Evolutionary conservation across 2,888 invertebrate species (phyloP).

Genomic region (Papilio protenor): DNA sequence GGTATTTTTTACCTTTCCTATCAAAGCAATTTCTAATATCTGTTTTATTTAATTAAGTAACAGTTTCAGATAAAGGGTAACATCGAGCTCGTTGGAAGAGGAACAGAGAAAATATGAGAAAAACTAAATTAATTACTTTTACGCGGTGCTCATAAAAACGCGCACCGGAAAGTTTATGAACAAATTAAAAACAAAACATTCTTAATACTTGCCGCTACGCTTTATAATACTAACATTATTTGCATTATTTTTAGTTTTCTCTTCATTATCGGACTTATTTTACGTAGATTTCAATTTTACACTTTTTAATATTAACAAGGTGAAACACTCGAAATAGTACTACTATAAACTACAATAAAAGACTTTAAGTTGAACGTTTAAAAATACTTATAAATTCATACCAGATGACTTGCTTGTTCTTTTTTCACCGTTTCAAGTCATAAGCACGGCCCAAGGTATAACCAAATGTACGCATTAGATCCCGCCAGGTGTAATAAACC

Average conservation of each 20-base stretch:
- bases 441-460: background rate
- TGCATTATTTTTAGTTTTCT: background rate
- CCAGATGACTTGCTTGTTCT: too few species aligned
- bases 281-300: too few species aligned
- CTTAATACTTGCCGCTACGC: background rate
- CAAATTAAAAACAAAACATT: constrained; percentile 19
- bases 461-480: background rate
- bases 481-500: background rate
- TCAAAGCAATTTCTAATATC: background rate
- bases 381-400: too few species aligned
- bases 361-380: too few species aligned
- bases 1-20: background rate
- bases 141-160: constrained; percentile 4
- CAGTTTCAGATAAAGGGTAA: constrained; percentile 15
- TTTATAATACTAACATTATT: background rate
- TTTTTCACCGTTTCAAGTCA: background rate
- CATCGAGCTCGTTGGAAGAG: background rate
- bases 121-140: constrained; percentile 16
- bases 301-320: too few species aligned
- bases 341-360: too few species aligned
- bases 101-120: background rate
- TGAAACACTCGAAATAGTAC: too few species aligned
- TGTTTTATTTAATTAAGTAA: background rate
- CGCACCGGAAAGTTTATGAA: constrained; percentile 10
- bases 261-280: background rate